phyloP scores from a whole-genome alignment of 1,140 invertebrate genomes.

The Drosophila tropicalis region DNA sequence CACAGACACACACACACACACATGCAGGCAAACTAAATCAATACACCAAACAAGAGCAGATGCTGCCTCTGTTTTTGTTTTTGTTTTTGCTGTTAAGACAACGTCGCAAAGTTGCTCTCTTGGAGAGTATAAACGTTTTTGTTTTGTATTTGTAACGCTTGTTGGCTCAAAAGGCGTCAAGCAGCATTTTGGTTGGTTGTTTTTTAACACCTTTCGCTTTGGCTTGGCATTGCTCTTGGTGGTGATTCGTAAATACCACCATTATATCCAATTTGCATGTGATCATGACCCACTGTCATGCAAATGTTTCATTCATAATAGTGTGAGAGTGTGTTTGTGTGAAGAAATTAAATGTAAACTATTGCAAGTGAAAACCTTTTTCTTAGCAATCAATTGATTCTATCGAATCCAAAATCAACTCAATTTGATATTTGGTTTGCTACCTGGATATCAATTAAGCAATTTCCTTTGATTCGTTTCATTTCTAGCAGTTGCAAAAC shows the following conservation, averaged over 20 bases:
- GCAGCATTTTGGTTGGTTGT: conserved; percentile 76
- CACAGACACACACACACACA: conserved; percentile 29
- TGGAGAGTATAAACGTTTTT: conserved; percentile 7
- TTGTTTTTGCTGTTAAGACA: conserved; percentile 6
- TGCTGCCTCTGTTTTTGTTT: not conserved
- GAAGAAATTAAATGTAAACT: not conserved
- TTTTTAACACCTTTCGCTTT: conserved; percentile 66
- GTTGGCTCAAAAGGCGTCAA: conserved; percentile 45
- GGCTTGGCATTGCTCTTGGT: conserved; percentile 15
- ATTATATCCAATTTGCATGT: conserved; percentile 5
- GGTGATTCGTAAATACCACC: not conserved
- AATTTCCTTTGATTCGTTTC: conserved; percentile 6
- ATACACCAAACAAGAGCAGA: conserved; percentile 25
- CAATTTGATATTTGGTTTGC: not conserved
- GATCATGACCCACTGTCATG: not conserved
- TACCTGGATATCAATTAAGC: not conserved
- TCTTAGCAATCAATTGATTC: not conserved
- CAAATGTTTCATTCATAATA: not conserved
- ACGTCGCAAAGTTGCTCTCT: conserved; percentile 4
- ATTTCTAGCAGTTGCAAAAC: not conserved
- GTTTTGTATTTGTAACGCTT: not conserved
- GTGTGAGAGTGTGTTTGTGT: not conserved
- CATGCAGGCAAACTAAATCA: conserved; percentile 37
- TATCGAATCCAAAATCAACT: not conserved
- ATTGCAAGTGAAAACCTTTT: not conserved